These are phyloP conservation scores for Sebastes reedi DNA, from an alignment of 2,797 vertebrate genomes.

Conservation along the genomic window DNA sequence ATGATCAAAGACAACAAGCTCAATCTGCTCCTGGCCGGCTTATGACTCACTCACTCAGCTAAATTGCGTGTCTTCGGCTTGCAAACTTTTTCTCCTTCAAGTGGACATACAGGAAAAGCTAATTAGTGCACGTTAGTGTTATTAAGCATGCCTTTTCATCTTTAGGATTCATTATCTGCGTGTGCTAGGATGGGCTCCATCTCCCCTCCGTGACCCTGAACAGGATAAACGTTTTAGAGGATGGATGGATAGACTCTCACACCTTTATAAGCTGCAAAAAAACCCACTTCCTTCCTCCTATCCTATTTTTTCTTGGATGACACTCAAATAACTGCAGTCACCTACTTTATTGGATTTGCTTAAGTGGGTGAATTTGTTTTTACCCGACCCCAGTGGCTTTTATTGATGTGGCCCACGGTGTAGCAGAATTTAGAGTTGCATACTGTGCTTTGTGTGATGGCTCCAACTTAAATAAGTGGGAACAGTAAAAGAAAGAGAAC, in stretches of 20 bases:
- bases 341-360: background rate
- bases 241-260: background rate
- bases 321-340: constrained; percentile 1
- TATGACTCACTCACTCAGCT: constrained; percentile 55
- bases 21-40: constrained; percentile 43
- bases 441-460: background rate
- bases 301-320: background rate
- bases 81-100: constrained; percentile 33
- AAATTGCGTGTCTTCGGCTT: constrained; percentile 1
- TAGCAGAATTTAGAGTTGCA: constrained; percentile 7
- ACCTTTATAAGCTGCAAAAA: background rate
- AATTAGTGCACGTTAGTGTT: constrained; percentile 44
- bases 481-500: background rate
- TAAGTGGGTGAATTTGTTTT: background rate
- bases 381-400: background rate
- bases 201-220: background rate
- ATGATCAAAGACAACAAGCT: constrained; percentile 59
- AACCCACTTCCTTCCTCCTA: background rate
- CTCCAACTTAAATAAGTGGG: constrained; percentile 6
- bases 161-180: constrained; percentile 23
- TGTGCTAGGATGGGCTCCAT: background rate
- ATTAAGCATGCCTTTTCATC: constrained; percentile 18
- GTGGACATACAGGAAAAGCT: constrained; percentile 8
- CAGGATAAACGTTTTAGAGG: background rate
- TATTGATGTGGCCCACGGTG: constrained; percentile 16